These are phyloP conservation scores for Plectrocnemia conspersa DNA, from an alignment of 1,140 invertebrate species.

Conservation along the genomic window DNA sequence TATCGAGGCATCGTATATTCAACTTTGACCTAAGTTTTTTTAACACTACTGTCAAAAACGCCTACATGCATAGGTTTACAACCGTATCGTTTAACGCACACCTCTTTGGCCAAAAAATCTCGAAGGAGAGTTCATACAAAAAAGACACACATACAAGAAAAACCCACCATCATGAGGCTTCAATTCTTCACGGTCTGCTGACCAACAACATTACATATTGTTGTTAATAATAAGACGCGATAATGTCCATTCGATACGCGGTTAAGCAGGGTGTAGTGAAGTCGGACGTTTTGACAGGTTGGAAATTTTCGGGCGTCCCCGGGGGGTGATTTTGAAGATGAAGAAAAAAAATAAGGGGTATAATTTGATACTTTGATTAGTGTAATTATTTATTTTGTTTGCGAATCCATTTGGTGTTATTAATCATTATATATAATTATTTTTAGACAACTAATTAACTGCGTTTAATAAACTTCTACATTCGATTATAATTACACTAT, in stretches of 20 bases:
- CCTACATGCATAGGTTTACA: background rate
- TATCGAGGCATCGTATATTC: background rate
- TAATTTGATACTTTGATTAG: too few species aligned
- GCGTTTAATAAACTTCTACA: too few species aligned
- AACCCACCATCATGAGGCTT: background rate
- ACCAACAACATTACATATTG: background rate
- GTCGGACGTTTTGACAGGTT: constrained; percentile 14
- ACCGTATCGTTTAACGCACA: too few species aligned
- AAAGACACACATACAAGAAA: too few species aligned
- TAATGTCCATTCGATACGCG: constrained; percentile 9
- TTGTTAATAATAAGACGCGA: constrained; percentile 9
- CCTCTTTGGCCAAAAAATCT: too few species aligned
- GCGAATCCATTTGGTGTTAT: too few species aligned
- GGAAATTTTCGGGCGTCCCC: constrained; percentile 8
- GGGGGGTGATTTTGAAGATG: background rate
- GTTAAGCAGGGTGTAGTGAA: constrained; percentile 4
- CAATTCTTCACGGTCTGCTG: constrained; percentile 7
- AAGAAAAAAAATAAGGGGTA: background rate
- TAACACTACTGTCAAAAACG: background rate
- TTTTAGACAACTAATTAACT: too few species aligned
- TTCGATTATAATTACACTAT: too few species aligned
- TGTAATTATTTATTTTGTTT: too few species aligned
- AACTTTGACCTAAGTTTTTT: constrained; percentile 3
- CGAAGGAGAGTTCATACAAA: too few species aligned
- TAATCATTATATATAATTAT: too few species aligned